Conservation (phyloP, 1,140 invertebrate genomes). For the Leptinotarsa defecta region DNA sequence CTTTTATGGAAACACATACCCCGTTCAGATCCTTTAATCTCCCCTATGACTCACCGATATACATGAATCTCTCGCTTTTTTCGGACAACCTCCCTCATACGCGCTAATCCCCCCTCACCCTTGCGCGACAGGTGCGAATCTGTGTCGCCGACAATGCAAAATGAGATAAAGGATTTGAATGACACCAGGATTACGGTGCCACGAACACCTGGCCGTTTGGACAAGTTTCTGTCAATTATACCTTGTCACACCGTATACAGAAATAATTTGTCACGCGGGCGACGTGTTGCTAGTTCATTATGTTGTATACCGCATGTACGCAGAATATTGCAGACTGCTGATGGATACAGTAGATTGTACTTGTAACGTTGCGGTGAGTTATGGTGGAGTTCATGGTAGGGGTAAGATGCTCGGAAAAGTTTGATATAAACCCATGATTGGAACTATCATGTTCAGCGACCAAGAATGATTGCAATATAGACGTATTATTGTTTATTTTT, state of each 20-base stretch:
- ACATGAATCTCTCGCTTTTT: conserved; percentile 15
- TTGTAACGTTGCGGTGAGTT: conserved; percentile 1
- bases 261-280: conserved; percentile 21
- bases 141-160: conserved; percentile 10
- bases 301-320: conserved; percentile 18
- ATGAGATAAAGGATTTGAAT: conserved; percentile 22
- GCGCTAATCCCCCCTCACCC: neutral
- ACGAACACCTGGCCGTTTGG: conserved; percentile 18
- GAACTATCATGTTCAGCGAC: no score
- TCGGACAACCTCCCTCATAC: neutral
- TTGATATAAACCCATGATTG: no score
- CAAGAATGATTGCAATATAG: no score
- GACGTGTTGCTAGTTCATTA: conserved; percentile 21
- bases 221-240: conserved; percentile 21
- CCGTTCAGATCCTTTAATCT: neutral
- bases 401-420: neutral
- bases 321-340: conserved; percentile 1
- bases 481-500: no score
- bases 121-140: conserved; percentile 12
- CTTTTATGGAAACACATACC: no score
- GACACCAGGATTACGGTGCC: conserved; percentile 20
- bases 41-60: neutral
- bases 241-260: conserved; percentile 14
- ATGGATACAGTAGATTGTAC: neutral
- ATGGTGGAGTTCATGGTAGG: neutral